phyloP scores from a whole-genome alignment of 2,113 vertebrate species.

The Cynocephalus volans region DNA sequence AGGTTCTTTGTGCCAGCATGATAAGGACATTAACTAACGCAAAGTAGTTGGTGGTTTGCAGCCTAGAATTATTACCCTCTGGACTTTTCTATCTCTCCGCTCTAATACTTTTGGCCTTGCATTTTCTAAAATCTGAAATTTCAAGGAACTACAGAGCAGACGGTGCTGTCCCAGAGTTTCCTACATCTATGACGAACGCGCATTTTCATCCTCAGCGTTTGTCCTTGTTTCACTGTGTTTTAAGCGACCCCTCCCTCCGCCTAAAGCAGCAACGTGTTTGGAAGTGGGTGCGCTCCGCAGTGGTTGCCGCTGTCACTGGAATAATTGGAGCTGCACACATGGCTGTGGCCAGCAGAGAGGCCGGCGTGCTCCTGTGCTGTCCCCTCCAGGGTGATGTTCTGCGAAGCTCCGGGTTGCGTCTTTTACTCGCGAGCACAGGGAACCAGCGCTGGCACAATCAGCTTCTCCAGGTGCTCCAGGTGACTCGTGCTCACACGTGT shows the following conservation, averaged over 20 bases:
- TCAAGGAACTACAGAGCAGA: rapidly evolving
- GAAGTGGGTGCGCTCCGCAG: neutral
- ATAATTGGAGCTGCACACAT: rapidly evolving
- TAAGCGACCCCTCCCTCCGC: neutral
- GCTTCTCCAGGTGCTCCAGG: too few species aligned
- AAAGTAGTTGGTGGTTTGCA: too few species aligned
- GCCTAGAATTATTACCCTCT: neutral
- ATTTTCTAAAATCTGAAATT: neutral
- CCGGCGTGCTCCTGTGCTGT: neutral
- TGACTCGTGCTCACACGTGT: too few species aligned
- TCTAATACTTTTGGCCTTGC: neutral
- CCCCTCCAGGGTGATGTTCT: too few species aligned
- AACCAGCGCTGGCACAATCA: too few species aligned
- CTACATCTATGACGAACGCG: too few species aligned
- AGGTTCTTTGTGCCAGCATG: neutral
- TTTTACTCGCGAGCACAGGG: too few species aligned
- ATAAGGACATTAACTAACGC: neutral
- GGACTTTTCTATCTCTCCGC: rapidly evolving
- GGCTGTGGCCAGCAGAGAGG: rapidly evolving
- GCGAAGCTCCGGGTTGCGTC: too few species aligned
- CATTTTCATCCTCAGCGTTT: too few species aligned
- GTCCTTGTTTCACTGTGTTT: neutral
- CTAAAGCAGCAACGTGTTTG: neutral
- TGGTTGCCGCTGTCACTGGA: neutral
- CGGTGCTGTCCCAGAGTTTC: too few species aligned